phyloP scores from a whole-genome alignment of 2,888 invertebrate species.

The Bimastos eiseni region DNA sequence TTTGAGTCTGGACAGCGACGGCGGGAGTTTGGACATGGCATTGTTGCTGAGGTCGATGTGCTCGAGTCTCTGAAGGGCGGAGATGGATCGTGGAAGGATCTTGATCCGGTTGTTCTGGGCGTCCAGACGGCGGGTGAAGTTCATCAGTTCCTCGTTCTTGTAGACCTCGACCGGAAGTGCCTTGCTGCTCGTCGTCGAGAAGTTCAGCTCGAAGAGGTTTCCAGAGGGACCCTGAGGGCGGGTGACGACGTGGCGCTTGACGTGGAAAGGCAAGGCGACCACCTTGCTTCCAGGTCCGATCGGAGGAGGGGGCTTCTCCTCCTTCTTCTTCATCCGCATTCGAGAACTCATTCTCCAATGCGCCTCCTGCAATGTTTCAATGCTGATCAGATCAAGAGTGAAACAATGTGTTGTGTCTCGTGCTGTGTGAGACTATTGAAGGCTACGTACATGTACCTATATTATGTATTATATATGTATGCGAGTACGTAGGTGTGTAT shows the following conservation, averaged over 20 bases:
- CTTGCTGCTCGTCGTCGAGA: constrained; percentile 44
- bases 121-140: constrained; percentile 50
- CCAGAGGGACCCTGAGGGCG: constrained; percentile 48
- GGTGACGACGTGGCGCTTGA: constrained; percentile 51
- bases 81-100: constrained; percentile 53
- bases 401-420: neutral
- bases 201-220: constrained; percentile 43
- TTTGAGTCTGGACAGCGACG: constrained; percentile 51
- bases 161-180: constrained; percentile 57
- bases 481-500: constrained; percentile 19
- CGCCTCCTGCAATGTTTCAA: neutral
- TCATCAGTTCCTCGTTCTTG: constrained; percentile 57
- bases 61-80: constrained; percentile 51
- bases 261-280: constrained; percentile 53
- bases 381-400: no score
- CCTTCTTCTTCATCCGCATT: constrained; percentile 51
- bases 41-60: constrained; percentile 55
- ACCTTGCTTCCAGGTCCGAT: constrained; percentile 60
- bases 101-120: constrained; percentile 59
- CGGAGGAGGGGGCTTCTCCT: constrained; percentile 60
- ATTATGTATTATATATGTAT: neutral
- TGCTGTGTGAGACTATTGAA: neutral
- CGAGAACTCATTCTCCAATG: neutral
- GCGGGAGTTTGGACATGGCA: constrained; percentile 52
- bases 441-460: no score